Conservation (phyloP, 1,140 invertebrate species). For the Pemphigus obesinymphae region DNA sequence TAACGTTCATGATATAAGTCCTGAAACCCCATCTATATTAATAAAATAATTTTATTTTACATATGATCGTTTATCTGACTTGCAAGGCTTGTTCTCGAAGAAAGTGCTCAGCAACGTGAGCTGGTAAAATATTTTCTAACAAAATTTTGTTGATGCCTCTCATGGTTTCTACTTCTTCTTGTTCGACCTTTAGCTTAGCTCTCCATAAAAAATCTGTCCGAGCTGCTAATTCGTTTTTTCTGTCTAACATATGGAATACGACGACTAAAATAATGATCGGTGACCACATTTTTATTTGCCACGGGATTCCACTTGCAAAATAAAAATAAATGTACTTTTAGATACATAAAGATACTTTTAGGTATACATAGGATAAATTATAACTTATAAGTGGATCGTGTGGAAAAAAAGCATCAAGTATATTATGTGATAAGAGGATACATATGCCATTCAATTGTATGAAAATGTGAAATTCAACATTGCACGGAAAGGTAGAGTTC, state of each 20-base stretch:
- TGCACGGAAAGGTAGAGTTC: too few relatives aligned
- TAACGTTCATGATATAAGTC: conserved; percentile 94
- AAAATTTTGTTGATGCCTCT: conserved; percentile 90
- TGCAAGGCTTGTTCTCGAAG: conserved; percentile 63
- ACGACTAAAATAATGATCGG: conserved; percentile 58
- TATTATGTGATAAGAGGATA: too few relatives aligned
- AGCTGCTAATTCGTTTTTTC: conserved; percentile 80
- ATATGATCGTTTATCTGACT: conserved; percentile 50
- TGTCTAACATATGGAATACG: conserved; percentile 71
- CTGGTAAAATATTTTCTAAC: conserved; percentile 93
- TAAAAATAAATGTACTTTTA: too few relatives aligned
- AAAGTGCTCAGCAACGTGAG: conserved; percentile 92
- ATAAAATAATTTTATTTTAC: neutral
- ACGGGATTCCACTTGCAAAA: conserved; percentile 55
- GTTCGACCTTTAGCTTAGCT: conserved; percentile 82
- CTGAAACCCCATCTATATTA: conserved; percentile 52
- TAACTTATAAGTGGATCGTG: too few relatives aligned
- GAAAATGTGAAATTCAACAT: too few relatives aligned
- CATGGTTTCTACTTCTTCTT: conserved; percentile 92
- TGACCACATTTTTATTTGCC: conserved; percentile 60
- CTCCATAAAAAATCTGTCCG: conserved; percentile 89
- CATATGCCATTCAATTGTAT: too few relatives aligned
- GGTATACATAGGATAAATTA: too few relatives aligned
- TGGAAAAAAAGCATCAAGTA: too few relatives aligned
- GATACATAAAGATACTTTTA: too few relatives aligned